Base-by-base conservation (phyloP, 1,140 invertebrate species). In the Pantala flavescens region DNA sequence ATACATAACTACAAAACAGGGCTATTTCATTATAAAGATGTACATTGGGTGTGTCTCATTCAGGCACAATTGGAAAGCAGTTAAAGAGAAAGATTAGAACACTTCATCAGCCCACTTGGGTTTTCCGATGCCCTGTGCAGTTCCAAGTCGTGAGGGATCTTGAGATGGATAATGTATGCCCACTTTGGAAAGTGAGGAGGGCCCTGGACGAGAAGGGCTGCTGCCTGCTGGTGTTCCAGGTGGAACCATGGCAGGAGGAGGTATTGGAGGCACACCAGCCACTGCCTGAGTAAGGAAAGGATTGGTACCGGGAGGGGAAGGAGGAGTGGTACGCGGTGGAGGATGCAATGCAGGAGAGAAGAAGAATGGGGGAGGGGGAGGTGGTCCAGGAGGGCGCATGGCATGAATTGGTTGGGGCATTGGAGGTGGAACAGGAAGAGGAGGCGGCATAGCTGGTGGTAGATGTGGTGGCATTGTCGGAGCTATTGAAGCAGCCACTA, bases 161-260 rank as follows among this genome's bases (percentile, higher is more conserved):
- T 97, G 95, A 80, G 94, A 96, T 1, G 95, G 95, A 86, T 98
- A 98, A 82, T 97, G 94, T 70, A 97, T 90, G 28, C 74, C 76
- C 49, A 21, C 49, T 63, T 63, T 63, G 49, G 49, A 63, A 36
- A 36, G 28, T 9, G 28, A 36, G 5, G 49, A 63, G 14, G 49
- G 49, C 16, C 74, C 71, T 11, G 74, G 42, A 21, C 42, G 74
- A 2, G 72, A n/a, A 55, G 77, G 3, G 49, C 49, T 63, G 0
- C 76, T 71, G 19, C 43, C 49, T 0, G 85, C 81, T 3, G 83
- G 76, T n/a, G 85, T 85, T 73, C 85, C 84, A 43, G 85, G 83
- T 71, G 85, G 84, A 74, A 86, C 85, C 5, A 85, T 82, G 10
- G 84, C 14, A 19, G 49, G 49, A 7, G 49, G 49, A 19, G 49